phyloP scores from a whole-genome alignment of 2,888 invertebrate species.

The Cotesia congregata region DNA sequence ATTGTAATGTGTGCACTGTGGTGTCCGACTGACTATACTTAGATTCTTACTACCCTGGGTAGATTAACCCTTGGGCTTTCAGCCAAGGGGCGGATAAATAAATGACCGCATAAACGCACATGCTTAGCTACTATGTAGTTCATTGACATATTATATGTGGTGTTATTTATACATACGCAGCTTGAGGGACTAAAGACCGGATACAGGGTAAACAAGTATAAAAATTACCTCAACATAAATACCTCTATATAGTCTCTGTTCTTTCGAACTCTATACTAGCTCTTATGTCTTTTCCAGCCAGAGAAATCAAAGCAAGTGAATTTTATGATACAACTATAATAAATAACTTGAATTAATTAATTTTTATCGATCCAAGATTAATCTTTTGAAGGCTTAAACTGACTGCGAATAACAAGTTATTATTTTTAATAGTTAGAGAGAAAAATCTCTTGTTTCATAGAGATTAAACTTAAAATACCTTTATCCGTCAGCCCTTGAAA shows the following conservation, averaged over 20 bases:
- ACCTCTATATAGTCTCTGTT: neutral
- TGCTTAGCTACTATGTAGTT: conserved; percentile 16
- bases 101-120: conserved; percentile 36
- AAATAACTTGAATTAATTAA: no score
- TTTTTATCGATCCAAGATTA: no score
- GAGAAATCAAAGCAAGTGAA: no score
- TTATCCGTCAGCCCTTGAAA: no score
- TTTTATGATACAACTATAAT: no score
- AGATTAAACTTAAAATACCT: no score
- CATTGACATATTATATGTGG: conserved; percentile 17
- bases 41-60: conserved; percentile 18
- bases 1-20: neutral
- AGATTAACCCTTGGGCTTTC: conserved; percentile 37
- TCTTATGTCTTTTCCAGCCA: no score
- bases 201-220: conserved; percentile 1
- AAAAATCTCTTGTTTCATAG: no score
- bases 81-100: conserved; percentile 31
- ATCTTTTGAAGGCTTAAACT: no score
- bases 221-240: neutral
- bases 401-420: no score
- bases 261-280: neutral
- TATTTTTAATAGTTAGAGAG: no score
- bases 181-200: conserved; percentile 28
- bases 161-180: conserved; percentile 22
- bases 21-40: neutral